Conservation (phyloP, 2,888 invertebrate species). For the Chalcosyrphus nemorum region DNA sequence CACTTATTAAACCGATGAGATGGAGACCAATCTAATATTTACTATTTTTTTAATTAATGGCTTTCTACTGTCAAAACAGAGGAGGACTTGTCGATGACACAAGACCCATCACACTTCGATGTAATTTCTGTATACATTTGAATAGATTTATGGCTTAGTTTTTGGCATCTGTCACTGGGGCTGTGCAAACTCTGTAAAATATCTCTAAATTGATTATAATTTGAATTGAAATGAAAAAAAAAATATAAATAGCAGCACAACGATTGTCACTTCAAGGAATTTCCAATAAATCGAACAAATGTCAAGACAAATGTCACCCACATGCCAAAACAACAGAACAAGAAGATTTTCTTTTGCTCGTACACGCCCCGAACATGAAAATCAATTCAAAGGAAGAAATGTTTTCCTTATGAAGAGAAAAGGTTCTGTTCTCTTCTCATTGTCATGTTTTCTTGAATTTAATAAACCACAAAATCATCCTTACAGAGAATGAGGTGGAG, state of each 20-base stretch:
- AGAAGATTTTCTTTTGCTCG: not conserved
- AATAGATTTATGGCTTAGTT: conserved; percentile 46
- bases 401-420: conserved; percentile 14
- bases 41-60: conserved; percentile 35
- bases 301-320: conserved; percentile 62
- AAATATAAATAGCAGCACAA: not conserved
- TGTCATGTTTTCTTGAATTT: conserved; percentile 53
- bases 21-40: conserved; percentile 20
- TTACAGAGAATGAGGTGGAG: conserved; percentile 54
- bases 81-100: conserved; percentile 40
- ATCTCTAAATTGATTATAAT: conserved; percentile 41
- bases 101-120: not conserved
- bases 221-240: conserved; percentile 30
- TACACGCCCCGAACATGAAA: not conserved
- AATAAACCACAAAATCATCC: conserved; percentile 61
- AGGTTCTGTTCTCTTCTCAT: not conserved
- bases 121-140: conserved; percentile 15
- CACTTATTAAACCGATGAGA: no score
- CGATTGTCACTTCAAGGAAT: conserved; percentile 56
- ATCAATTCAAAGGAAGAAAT: conserved; percentile 24
- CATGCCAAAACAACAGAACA: conserved; percentile 42
- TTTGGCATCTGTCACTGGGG: conserved; percentile 43
- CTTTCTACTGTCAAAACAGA: not conserved
- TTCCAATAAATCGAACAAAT: conserved; percentile 66
- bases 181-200: conserved; percentile 11